Base-by-base conservation (phyloP, 2,797 vertebrate genomes). In the Streptopelia turtur region DNA sequence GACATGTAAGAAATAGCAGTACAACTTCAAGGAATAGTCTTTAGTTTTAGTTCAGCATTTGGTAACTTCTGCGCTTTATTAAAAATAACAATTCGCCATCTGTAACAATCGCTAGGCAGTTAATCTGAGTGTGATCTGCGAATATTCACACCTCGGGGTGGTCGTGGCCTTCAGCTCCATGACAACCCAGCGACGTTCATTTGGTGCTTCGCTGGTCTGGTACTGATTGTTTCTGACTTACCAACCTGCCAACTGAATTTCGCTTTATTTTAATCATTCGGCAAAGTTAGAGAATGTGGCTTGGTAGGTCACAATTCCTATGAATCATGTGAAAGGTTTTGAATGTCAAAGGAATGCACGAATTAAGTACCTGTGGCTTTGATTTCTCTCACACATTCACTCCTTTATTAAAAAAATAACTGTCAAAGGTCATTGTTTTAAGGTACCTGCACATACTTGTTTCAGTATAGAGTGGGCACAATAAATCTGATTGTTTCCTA, bases 381-480 rank as follows among this genome's bases (percentile, higher is more conserved):
- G 37, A 25, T 87, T 87, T 59, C 30, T 41, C 41, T 75, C 63
- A 27, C 6, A 25, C 21, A 6, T 13, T 53, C 13, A 3, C n/a
- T 16, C 4, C 16, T 63, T 60, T 24, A 1, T 55, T 47, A 50
- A 27, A 20, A 11, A 43, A 39, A 23, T 21, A 77, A 39, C 41
- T 43, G 28, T 3, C 33, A 5, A 30, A 79, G 65, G 47, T 33
- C n/a, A 10, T 41, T 6, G 2, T 27, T 85, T 74, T 13, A 41
- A 72, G 43, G n/a, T 2, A 23, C 33, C 90, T 56, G 33, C 30
- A 6, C 9, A 25, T 27, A 11, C n/a, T 16, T 69, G 55, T 18
- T 66, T 14, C 25, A 16, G 43, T 0, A 0, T 39, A n/a, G 50
- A 75, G 41, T 6, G n/a, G 8, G 10, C 47, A 11, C 0, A 1